Conservation (phyloP, 2,888 invertebrate genomes). For the Bhutanitis thaidina region DNA sequence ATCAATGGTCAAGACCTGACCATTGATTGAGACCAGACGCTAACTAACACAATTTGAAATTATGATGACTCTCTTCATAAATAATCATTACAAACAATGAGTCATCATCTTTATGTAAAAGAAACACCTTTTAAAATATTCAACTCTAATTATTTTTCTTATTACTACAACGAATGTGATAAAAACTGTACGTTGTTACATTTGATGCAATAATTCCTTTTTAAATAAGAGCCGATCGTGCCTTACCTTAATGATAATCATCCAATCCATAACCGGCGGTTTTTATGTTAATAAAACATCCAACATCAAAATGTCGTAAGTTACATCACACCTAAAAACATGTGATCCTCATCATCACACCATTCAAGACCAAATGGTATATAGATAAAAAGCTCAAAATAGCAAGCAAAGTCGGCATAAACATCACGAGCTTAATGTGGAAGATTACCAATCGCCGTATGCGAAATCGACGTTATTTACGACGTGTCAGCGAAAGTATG, state of each 20-base stretch:
- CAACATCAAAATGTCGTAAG: constrained; percentile 13
- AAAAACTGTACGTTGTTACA: background rate
- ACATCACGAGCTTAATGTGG: background rate
- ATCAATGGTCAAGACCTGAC: too few species aligned
- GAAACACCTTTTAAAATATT: too few species aligned
- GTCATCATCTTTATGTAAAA: too few species aligned
- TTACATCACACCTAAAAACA: constrained; percentile 3
- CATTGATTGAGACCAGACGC: too few species aligned
- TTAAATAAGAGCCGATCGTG: constrained; percentile 11
- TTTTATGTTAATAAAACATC: constrained; percentile 13
- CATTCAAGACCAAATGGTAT: background rate
- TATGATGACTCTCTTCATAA: too few species aligned
- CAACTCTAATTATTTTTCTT: background rate
- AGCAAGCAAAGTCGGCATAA: background rate
- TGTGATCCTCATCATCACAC: background rate
- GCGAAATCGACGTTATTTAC: constrained; percentile 27
- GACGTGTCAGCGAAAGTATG: constrained; percentile 40
- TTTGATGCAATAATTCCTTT: constrained; percentile 14
- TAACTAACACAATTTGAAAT: too few species aligned
- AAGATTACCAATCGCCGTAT: background rate
- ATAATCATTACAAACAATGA: too few species aligned
- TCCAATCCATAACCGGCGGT: constrained; percentile 11
- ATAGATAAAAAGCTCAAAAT: background rate
- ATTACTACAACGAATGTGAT: background rate
- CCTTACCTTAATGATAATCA: constrained; percentile 15